Base-by-base conservation (phyloP, 2,797 vertebrate species). In the Mionectes olivaceus region DNA sequence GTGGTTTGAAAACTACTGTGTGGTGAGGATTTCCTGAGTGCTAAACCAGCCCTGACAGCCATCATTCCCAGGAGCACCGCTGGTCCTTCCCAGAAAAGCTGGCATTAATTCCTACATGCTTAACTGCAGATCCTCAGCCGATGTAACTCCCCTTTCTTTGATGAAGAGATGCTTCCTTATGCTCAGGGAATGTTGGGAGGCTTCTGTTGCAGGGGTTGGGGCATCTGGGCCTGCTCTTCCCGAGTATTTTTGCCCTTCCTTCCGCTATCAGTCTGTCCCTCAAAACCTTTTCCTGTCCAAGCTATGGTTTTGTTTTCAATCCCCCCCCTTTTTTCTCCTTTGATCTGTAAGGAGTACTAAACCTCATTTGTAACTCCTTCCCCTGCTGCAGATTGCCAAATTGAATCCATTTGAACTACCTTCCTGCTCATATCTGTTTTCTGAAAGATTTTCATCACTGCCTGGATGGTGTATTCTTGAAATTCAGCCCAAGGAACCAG, bases 61-160 rank as follows among this genome's bases (percentile, higher is more conserved):
- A 1, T 18, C 43, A 14, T 35, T 73, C 56, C 57, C 59, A 13
- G 5, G 28, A 60, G 50, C 33, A 28, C 53, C 16, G 4, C 7
- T 37, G 44, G 37, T 65, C 49, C 67, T 87, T 57, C 79, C 73
- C 75, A 69, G 33, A 73, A 69, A 28, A 15, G 27, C 55, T 43
- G 23, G 12, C 0, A 0, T 7, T 11, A 7, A 19, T 12, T 65
- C 1, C 2, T 39, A 0, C 8, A 1, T 8, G 50, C 13, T 4
- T 43, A 74, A 35, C 5, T 30, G 11, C 27, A 77, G 30, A 27
- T 27, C 11, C 52, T 69, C 46, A 55, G 2, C 13, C 25, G 19
- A 10, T 64, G 25, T 25, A 49, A 3, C 14, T 63, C 23, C 22
- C 13, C 4, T 22, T 47, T 23, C 49, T 60, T 52, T 23, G 35